These are phyloP conservation scores for Tridacna crocea DNA, from an alignment of 2,888 invertebrate species.

Conservation along the genomic window DNA sequence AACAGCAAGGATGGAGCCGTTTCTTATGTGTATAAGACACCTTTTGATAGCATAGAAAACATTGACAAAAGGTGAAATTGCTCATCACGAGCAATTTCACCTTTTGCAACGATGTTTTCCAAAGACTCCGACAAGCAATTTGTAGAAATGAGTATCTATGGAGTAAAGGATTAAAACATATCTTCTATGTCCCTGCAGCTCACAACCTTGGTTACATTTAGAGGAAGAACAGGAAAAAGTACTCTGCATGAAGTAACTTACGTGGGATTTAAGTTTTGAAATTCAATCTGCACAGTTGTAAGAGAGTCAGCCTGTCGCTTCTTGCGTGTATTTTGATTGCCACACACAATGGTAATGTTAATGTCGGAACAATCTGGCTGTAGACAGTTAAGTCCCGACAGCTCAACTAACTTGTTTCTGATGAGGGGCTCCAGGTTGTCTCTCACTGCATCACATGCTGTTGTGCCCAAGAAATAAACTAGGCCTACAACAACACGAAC, in stretches of 20 bases:
- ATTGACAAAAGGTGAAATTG: no score
- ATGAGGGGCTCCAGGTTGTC: conserved; percentile 31
- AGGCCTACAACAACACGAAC: conserved; percentile 40
- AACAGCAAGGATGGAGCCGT: no score
- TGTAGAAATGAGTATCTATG: no score
- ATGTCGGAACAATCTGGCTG: conserved; percentile 22
- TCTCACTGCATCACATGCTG: conserved; percentile 52
- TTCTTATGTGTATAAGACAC: no score
- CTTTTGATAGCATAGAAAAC: no score
- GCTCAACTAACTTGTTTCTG: conserved; percentile 4
- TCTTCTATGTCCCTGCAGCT: no score
- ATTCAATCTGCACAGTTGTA: conserved; percentile 10
- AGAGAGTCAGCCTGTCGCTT: conserved; percentile 37
- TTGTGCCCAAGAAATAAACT: conserved; percentile 51
- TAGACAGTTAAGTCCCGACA: not conserved
- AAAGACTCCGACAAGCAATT: no score
- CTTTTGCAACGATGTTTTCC: no score
- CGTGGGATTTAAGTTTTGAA: not conserved
- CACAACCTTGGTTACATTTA: no score
- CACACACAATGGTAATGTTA: conserved; percentile 54
- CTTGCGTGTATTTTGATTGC: not conserved
- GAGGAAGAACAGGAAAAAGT: no score
- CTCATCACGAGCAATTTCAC: no score
- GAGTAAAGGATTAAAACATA: no score
- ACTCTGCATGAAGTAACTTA: not conserved